Base-by-base conservation (phyloP, 30 jellyfish, hydroid and myxozoan species). In the Pseudorhiza aurosa region DNA sequence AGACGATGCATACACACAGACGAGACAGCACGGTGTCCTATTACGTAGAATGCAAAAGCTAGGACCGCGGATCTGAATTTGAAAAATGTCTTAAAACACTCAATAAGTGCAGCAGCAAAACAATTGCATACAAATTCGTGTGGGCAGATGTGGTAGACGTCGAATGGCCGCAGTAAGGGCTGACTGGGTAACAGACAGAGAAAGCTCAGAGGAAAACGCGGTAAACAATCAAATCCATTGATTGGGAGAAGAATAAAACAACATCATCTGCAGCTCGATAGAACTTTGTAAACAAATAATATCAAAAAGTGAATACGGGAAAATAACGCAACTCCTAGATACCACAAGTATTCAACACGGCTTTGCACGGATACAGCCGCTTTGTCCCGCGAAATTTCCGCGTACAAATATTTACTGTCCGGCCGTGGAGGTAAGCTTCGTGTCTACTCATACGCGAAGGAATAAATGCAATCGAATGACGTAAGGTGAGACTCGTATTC, bases 361-460 rank as follows among this genome's bases (percentile, higher is more conserved):
- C 83, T 70, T 70, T 70, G 83, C 83, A 70, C 21, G 72, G 83
- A 70, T 70, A 36, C 71, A 58, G 11, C 67, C 37, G 83, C 58
- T 26, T 70, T 70, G 83, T 70, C 30, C 43, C 46, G 26, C n/a
- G 68, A 26, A 28, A 70, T 70, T 9, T 71, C 50, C 45, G 58
- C 83, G 58, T 24, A 47, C 37, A 32, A 70, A 70, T 70, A 70
- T 70, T 70, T 49, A 31, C 83, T 50, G 70, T 40, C 68, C 37
- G 65, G 65, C 67, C 25, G 24, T 42, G 45, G 29, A n/a, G 71
- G 72, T 46, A 70, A 70, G 71, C 65, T 37, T 21, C 51, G 12
- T 39, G 83, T 70, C 83, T 70, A 17, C 72, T 26, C 21, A 6
- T 33, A 1, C 37, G 21, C 32, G 77, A 19, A 4, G 67, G 37